Percentiles rank a stretch among this genome's conserved stretches.
Conservation (phyloP, 2,888 invertebrate genomes). For the Scelioninae gen. 2 region DNA sequence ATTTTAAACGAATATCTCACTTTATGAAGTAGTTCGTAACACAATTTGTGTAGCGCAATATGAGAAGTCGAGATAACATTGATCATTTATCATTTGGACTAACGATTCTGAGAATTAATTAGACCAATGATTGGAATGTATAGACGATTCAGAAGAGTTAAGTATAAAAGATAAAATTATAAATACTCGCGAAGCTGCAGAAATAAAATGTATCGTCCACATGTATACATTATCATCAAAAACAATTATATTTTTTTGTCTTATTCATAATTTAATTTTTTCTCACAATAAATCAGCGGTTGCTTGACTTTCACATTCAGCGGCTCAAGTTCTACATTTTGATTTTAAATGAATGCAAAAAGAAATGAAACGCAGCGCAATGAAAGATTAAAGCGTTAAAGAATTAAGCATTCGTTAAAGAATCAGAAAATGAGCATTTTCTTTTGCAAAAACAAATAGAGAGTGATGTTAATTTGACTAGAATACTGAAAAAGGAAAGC, state of each 20-base stretch:
- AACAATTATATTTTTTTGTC: slow-evolving; percentile 11
- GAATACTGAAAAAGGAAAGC: not conserved
- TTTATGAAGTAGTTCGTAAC: slow-evolving; percentile 51
- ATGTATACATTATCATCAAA: slow-evolving; percentile 14
- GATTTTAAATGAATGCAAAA: too few relatives aligned
- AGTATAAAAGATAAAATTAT: slow-evolving; percentile 53
- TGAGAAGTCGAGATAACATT: slow-evolving; percentile 61
- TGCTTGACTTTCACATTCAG: too few relatives aligned
- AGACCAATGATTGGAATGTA: slow-evolving; percentile 60
- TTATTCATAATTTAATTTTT: too few relatives aligned
- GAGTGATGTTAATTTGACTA: too few relatives aligned
- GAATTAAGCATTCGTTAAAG: too few relatives aligned
- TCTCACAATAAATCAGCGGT: too few relatives aligned
- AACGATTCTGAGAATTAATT: slow-evolving; percentile 65
- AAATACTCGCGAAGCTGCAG: slow-evolving; percentile 41
- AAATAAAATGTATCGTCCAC: slow-evolving; percentile 29
- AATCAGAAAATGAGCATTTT: too few relatives aligned
- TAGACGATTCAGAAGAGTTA: slow-evolving; percentile 49
- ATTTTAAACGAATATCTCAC: slow-evolving; percentile 26
- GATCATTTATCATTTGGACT: slow-evolving; percentile 63
- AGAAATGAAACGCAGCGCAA: too few relatives aligned
- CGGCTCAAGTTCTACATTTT: too few relatives aligned
- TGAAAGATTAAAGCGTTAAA: too few relatives aligned
- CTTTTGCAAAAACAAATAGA: too few relatives aligned
- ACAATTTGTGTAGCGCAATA: slow-evolving; percentile 54